Conservation (phyloP, 2,888 invertebrate species). For the Ichneumoninae sp. region DNA sequence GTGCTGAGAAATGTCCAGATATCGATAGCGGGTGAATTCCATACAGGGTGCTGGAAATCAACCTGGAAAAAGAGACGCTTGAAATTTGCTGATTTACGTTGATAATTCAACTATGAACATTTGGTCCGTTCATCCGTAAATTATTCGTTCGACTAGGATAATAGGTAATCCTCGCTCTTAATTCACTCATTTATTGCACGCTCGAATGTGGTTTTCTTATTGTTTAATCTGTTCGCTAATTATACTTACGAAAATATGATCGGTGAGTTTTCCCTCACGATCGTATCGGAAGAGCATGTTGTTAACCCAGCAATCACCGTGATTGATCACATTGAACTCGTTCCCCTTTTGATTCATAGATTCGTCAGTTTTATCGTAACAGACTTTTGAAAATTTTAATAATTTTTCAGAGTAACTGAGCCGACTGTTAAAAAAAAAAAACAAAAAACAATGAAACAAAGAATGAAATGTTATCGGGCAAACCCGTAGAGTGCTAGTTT, state of each 20-base stretch:
- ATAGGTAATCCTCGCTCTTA: too few relatives aligned
- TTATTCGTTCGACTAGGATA: too few relatives aligned
- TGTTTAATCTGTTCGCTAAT: not conserved
- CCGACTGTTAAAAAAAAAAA: not conserved
- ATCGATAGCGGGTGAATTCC: constrained; percentile 84
- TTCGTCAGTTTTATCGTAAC: constrained; percentile 61
- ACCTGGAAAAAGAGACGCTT: constrained; percentile 79
- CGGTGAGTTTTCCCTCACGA: constrained; percentile 70
- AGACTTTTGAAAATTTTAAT: constrained; percentile 52
- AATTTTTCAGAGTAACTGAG: constrained; percentile 73
- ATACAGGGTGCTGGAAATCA: constrained; percentile 84
- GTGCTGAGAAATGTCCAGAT: constrained; percentile 81
- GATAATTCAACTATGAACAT: not conserved
- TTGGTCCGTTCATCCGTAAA: not conserved
- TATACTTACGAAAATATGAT: constrained; percentile 73
- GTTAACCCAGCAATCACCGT: constrained; percentile 81
- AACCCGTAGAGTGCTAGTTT: not conserved
- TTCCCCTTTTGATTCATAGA: constrained; percentile 24
- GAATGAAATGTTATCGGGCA: not conserved
- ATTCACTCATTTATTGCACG: too few relatives aligned
- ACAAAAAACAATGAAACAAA: not conserved
- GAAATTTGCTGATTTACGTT: not conserved
- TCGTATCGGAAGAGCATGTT: constrained; percentile 81
- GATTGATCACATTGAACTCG: constrained; percentile 80
- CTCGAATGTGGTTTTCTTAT: too few relatives aligned